Percentiles rank a stretch among this genome's conserved stretches.
Evolutionary conservation across 2,888 invertebrate species (phyloP).

Genomic region (Glaucopsyche alexis): DNA sequence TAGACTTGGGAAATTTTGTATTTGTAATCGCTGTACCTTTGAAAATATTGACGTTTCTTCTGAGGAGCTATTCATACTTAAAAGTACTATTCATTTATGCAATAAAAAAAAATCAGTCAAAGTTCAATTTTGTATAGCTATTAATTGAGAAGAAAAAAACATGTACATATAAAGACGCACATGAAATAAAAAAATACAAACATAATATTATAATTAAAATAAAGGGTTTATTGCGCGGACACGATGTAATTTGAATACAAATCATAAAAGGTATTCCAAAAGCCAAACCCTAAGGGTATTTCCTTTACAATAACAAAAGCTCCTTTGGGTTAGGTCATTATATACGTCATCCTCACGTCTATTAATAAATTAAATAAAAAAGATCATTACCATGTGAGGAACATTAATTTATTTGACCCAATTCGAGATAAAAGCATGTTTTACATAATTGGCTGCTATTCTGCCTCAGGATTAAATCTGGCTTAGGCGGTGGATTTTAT

Average conservation of each 20-base stretch:
- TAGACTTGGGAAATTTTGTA: no score
- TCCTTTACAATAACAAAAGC: conserved; percentile 20
- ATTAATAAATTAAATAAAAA: conserved; percentile 20
- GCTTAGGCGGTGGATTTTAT: conserved; percentile 14
- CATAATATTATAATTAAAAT: neutral
- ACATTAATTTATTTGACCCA: conserved; percentile 20
- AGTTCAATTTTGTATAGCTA: no score
- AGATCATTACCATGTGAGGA: conserved; percentile 19
- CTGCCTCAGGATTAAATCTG: conserved; percentile 20
- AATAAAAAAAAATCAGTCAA: no score
- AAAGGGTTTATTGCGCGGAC: neutral
- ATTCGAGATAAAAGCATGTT: conserved; percentile 25
- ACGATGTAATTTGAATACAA: conserved; percentile 4
- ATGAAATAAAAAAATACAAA: neutral
- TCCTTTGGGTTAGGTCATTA: neutral
- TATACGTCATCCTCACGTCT: neutral
- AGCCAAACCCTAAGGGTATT: neutral
- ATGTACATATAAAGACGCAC: neutral
- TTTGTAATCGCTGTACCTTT: no score
- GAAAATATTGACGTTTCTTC: no score
- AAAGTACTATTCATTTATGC: no score
- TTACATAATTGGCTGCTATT: conserved; percentile 22
- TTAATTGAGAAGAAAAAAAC: neutral
- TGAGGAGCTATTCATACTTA: no score
- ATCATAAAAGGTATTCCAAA: conserved; percentile 10